Evolutionary conservation across 2,888 invertebrate genomes (phyloP).

Genomic region (Drepana falcataria): DNA sequence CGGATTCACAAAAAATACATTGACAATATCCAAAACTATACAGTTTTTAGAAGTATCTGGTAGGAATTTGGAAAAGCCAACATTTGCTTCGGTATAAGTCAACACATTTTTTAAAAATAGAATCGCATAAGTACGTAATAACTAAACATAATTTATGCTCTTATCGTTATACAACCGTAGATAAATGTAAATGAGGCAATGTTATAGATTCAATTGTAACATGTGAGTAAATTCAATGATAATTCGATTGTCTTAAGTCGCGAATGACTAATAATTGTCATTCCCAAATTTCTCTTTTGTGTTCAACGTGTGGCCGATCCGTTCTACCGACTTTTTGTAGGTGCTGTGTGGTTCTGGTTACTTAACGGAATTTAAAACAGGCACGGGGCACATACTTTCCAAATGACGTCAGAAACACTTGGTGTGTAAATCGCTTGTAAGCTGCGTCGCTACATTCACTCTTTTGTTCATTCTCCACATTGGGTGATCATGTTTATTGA

Average conservation of each 20-base stretch:
- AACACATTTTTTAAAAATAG: not conserved
- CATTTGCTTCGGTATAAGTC: conserved; percentile 1
- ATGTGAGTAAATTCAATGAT: not conserved
- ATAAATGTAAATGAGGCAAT: not conserved
- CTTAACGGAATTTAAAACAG: conserved; percentile 59
- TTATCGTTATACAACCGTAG: not conserved
- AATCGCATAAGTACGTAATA: too few species aligned
- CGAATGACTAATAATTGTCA: not conserved
- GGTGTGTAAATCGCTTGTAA: conserved; percentile 28
- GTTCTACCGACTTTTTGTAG: conserved; percentile 27
- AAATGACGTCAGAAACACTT: conserved; percentile 67
- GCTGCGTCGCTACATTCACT: conserved; percentile 18
- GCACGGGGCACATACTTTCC: conserved; percentile 54
- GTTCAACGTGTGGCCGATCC: conserved; percentile 10
- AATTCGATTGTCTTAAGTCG: not conserved
- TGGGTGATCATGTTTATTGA: conserved; percentile 9
- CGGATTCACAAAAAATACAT: conserved; percentile 10
- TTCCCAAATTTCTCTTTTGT: conserved; percentile 16
- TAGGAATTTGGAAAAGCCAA: conserved; percentile 3
- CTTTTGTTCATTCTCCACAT: conserved; percentile 21
- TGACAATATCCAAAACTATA: conserved; percentile 15
- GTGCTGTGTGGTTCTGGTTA: conserved; percentile 22
- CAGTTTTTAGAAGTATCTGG: conserved; percentile 5
- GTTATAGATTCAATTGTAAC: not conserved
- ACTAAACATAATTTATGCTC: not conserved